Evolutionary conservation across 2,113 vertebrate genomes (phyloP).

Genomic region (Heterocephalus glaber): DNA sequence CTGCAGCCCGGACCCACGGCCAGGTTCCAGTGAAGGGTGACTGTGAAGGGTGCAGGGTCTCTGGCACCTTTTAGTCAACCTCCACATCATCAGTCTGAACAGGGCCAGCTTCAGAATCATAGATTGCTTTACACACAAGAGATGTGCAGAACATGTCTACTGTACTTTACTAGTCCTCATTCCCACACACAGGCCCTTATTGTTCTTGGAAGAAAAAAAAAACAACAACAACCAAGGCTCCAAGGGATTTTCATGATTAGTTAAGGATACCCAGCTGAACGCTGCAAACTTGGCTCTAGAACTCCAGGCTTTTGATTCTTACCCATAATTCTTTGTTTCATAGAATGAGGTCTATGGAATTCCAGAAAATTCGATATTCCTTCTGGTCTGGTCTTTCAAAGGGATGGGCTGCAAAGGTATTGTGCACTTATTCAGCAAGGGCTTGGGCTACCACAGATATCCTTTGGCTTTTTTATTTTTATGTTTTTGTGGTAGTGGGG

Average conservation of each 20-base stretch:
- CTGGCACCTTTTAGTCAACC: not conserved
- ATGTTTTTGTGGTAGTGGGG: not conserved
- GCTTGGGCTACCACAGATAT: not conserved
- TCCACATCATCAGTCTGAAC: not conserved
- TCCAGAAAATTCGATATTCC: slow-evolving; percentile 1
- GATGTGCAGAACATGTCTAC: not conserved
- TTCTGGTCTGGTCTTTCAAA: not conserved
- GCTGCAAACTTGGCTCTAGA: not conserved
- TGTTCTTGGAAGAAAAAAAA: not conserved
- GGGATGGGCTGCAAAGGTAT: not conserved
- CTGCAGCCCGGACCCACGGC: not conserved
- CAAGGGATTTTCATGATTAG: not conserved
- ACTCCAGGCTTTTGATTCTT: not conserved
- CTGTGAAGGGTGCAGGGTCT: not conserved
- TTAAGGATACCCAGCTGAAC: not conserved
- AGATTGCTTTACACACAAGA: not conserved
- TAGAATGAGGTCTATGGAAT: not conserved
- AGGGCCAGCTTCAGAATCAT: not conserved
- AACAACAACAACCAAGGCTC: not conserved
- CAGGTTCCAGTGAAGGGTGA: not conserved
- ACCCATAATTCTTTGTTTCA: not conserved
- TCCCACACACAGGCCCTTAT: not conserved
- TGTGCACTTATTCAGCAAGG: not conserved
- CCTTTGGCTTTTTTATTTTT: not conserved
- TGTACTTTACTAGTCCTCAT: not conserved